Conservation (phyloP, 1,140 invertebrate genomes). For the Bombus turneri region DNA sequence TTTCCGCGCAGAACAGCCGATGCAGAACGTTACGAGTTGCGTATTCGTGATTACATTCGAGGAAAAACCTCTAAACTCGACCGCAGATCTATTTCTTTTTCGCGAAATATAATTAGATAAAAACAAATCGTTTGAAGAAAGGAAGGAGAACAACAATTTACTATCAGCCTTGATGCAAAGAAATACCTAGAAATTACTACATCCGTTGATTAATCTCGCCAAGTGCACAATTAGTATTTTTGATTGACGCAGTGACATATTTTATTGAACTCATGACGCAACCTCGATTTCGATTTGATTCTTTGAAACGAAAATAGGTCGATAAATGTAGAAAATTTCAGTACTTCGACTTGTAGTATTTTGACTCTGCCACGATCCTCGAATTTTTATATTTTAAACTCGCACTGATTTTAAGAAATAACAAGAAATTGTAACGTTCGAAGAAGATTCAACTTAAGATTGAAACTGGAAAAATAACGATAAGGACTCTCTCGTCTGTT, state of each 20-base stretch:
- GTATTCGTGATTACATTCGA: background rate
- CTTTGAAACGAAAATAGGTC: background rate
- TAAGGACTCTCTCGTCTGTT: background rate
- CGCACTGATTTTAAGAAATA: no score
- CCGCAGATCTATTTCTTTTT: background rate
- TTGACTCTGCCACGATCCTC: no score
- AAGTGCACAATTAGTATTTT: constrained; percentile 1
- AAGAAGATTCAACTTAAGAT: background rate
- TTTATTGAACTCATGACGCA: constrained; percentile 9
- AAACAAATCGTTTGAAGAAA: background rate
- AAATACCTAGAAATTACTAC: background rate
- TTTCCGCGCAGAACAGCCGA: constrained; percentile 27
- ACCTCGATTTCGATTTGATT: constrained; percentile 6
- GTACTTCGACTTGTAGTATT: no score
- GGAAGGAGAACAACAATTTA: background rate
- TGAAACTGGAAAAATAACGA: no score
- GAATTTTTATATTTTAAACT: no score
- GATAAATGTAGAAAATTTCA: background rate
- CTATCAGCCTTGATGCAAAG: no score
- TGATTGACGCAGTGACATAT: background rate
- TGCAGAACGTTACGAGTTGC: constrained; percentile 46
- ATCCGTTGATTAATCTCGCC: background rate
- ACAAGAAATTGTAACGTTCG: no score
- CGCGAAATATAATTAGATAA: background rate
- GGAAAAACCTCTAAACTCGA: background rate